phyloP scores from a whole-genome alignment of 2,113 vertebrate genomes.

The Meriones unguiculatus region DNA sequence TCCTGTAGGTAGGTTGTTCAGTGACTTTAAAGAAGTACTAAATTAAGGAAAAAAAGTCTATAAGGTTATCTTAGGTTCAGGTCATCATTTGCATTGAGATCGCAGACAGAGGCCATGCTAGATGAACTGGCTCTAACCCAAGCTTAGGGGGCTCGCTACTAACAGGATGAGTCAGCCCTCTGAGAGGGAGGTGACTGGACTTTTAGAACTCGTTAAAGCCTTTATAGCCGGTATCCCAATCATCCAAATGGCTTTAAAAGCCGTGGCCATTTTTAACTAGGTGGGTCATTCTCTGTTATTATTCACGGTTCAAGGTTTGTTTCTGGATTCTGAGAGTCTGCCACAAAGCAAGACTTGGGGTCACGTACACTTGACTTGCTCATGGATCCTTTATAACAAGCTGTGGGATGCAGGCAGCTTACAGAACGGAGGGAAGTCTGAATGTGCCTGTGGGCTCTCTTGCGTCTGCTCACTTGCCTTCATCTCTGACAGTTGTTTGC shows the following conservation, averaged over 20 bases:
- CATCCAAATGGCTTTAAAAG: constrained; percentile 12
- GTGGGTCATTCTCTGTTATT: background rate
- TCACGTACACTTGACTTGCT: background rate
- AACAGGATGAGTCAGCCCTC: background rate
- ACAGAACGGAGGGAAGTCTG: background rate
- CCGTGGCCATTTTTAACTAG: background rate
- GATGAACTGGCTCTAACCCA: background rate
- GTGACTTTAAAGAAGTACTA: constrained; percentile 53
- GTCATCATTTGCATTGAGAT: background rate
- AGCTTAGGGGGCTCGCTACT: background rate
- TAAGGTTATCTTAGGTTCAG: constrained; percentile 1
- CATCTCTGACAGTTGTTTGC: background rate
- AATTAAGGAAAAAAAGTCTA: constrained; percentile 54
- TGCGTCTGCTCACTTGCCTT: background rate
- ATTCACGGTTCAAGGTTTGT: background rate
- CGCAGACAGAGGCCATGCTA: background rate
- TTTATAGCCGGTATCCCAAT: background rate
- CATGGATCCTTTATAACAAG: background rate
- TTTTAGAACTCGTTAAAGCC: background rate
- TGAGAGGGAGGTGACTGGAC: background rate
- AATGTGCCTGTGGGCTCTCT: background rate
- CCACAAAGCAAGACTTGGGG: background rate
- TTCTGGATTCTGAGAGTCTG: background rate
- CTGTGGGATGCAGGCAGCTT: background rate
- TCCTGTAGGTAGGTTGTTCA: constrained; percentile 30